Conservation (phyloP, 2,113 vertebrate species). For the Odocoileus hemionus region DNA sequence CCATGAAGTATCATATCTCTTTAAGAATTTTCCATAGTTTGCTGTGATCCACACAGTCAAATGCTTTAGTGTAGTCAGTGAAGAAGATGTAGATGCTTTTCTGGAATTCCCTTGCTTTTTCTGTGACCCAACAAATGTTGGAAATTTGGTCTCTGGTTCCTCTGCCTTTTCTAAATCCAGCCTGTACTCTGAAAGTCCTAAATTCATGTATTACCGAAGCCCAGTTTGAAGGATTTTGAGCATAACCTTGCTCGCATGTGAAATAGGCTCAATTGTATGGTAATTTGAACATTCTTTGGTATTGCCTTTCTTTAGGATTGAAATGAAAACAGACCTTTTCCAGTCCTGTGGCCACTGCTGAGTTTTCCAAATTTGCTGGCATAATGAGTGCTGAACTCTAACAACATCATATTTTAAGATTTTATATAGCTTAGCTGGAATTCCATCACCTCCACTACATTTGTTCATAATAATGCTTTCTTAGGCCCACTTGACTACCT, state of each 20-base stretch:
- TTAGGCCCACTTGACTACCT: not conserved
- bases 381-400: too few relatives aligned
- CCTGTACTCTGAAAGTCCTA: not conserved
- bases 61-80: not conserved
- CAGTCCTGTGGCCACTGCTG: not conserved
- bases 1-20: not conserved
- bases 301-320: not conserved
- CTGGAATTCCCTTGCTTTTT: not conserved
- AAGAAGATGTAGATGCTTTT: not conserved
- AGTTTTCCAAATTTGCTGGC: not conserved
- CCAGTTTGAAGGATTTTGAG: not conserved
- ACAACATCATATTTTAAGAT: not conserved
- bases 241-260: rapidly evolving
- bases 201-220: not conserved
- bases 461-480: not conserved
- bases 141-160: not conserved
- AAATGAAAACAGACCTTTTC: not conserved
- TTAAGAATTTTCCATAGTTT: not conserved
- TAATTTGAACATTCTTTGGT: not conserved
- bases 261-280: not conserved
- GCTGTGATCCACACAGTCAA: not conserved
- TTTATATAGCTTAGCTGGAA: not conserved
- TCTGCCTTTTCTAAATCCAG: not conserved
- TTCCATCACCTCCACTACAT: not conserved
- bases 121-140: not conserved